These are phyloP conservation scores for Chaetoderma sp. DNA, from an alignment of 2,888 invertebrate genomes.

Conservation along the genomic window DNA sequence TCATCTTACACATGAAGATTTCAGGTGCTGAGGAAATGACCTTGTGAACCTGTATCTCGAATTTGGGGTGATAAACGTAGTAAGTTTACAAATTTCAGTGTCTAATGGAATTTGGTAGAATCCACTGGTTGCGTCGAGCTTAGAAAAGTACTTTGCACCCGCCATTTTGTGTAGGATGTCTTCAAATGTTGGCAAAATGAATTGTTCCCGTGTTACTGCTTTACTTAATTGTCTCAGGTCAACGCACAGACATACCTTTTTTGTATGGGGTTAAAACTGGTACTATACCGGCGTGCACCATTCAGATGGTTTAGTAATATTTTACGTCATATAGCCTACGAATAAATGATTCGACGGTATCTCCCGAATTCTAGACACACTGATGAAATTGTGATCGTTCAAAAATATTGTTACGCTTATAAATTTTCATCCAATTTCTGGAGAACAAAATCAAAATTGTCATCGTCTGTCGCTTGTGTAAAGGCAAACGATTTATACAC, in stretches of 20 bases:
- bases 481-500: too few species aligned
- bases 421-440: too few species aligned
- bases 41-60: conserved; percentile 22
- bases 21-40: too few species aligned
- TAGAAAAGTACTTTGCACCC: conserved; percentile 24
- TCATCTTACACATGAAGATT: too few species aligned
- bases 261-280: conserved; percentile 34
- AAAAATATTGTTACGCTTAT: too few species aligned
- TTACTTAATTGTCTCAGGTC: conserved; percentile 26
- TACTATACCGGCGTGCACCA: conserved; percentile 35
- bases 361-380: too few species aligned
- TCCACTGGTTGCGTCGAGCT: conserved; percentile 25
- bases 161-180: conserved; percentile 26
- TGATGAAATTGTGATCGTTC: too few species aligned
- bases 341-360: too few species aligned
- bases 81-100: conserved; percentile 17
- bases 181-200: conserved; percentile 26
- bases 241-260: conserved; percentile 30
- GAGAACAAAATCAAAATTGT: too few species aligned
- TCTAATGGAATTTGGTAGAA: conserved; percentile 31
- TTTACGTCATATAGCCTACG: too few species aligned
- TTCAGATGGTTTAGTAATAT: conserved; percentile 31
- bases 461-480: too few species aligned
- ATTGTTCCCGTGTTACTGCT: conserved; percentile 30
- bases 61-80: conserved; percentile 28